Evolutionary conservation across 1,140 invertebrate genomes (phyloP), one percentile per base, ranked within the genome.

Genomic region (Ips nitidus): DNA sequence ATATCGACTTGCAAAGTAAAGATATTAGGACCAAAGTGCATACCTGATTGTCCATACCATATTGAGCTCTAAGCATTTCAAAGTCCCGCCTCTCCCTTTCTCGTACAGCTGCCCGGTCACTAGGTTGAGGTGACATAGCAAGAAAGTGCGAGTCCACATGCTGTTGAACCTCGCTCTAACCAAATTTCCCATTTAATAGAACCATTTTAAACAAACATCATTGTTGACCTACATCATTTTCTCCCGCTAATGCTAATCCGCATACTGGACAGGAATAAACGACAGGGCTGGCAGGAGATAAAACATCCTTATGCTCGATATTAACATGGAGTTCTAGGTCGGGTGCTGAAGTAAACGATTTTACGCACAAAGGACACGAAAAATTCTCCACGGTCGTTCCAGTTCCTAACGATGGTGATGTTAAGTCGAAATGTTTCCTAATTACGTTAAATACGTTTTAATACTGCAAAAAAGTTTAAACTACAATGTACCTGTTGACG

Each of bases 271-370:
- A 81, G 37, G 73, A 62, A 50, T 76, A 74, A 39, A 60, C 69
- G 4, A 72, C 66, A 45, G 77, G 79, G 73, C 72, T 76, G 38
- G 74, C 75, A 36, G 86, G 86, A 75, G 88, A 90, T 3, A 91
- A 81, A 71, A 91, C 86, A 80, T 91, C 89, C 76, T 86, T 85
- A 78, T 94, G 92, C 76, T 92, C 91, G 38, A 92, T 89, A 80
- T 94, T 94, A 0, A 94, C 92, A 79, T 95, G 93, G 5, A 93
- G 78, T 80, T 94, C 91, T 39, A 94, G 84, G 78, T 92, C 91
- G n/a, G 89, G 86, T 5, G 86, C 87, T 69, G 88, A 88, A 37
- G 86, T 83, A 80, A 92, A 94, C 47, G 87, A 86, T 71, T 86
- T 86, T 71, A 89, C 82, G 78, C 91, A 92, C 41, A 92, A 84